Base-by-base conservation (phyloP, 2,797 vertebrate genomes). In the Myripristis murdjan region DNA sequence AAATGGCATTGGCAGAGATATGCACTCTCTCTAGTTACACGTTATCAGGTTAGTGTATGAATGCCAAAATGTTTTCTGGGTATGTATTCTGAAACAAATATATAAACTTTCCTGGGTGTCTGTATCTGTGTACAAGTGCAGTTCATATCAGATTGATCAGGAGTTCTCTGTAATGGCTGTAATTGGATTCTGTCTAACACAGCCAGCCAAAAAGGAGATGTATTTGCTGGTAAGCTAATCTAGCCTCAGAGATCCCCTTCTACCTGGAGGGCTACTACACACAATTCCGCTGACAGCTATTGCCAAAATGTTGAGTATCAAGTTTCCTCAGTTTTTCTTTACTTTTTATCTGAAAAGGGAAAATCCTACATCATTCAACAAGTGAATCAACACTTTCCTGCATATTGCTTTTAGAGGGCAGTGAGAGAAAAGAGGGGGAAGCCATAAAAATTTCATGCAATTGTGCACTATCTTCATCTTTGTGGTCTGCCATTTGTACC, bases 181-280 rank as follows among this genome's bases (percentile, higher is more conserved):
- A 76, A 88, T 57, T 72, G 35, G 16, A 76, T 87, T 83, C 22
- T 46, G 64, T 69, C 35, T 53, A 51, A 70, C 31, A 72, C 69
- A 55, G 48, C 0, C 6, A 61, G 59, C 39, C 67, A 68, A 73
- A 54, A 22, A 64, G 52, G 10, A 57, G 70, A 75, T 68, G 23
- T 2, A 81, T 74, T 72, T 22, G 79, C 63, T 68, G 60, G 12
- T 35, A 57, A 14, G 41, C 39, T 82, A 28, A 63, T 69, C 26
- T 44, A 57, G 54, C 35, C 23, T 61, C 1, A 33, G 44, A 35
- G 12, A 55, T 48, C 52, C 54, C 47, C 59, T 56, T 39, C n/a
- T 22, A 46, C 47, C 33, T 53, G 57, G 15, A 72, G 16, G 47
- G 47, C 41, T 1, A 22, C 31, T 48, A 4, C n/a, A n/a, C n/a